These are phyloP conservation scores for Conus betulinus DNA, from an alignment of 1,140 invertebrate genomes.

Conservation along the genomic window DNA sequence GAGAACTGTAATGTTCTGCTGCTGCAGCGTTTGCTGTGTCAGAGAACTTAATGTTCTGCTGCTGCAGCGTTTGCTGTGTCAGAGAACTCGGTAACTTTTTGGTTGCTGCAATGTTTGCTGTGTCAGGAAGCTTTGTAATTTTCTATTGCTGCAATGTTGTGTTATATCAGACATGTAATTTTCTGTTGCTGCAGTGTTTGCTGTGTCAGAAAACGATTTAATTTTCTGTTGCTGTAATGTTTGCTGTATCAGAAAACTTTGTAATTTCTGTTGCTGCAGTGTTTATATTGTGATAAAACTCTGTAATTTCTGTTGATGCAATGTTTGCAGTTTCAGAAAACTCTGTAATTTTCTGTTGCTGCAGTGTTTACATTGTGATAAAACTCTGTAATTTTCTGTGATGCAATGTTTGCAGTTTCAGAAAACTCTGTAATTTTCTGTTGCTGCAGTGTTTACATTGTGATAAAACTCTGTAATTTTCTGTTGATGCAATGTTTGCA, in stretches of 20 bases:
- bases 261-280: constrained; percentile 78
- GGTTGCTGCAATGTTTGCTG: constrained; percentile 85
- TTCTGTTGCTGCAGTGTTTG: too few species aligned
- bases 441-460: constrained; percentile 90
- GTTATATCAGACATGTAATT: too few species aligned
- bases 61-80: too few species aligned
- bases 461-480: constrained; percentile 83
- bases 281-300: constrained; percentile 95
- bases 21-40: too few species aligned
- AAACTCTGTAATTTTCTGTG: constrained; percentile 77
- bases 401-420: constrained; percentile 93
- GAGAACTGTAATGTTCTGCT: too few species aligned
- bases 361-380: constrained; percentile 95
- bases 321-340: constrained; percentile 95
- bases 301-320: constrained; percentile 70
- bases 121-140: constrained; percentile 85
- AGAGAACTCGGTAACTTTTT: too few species aligned
- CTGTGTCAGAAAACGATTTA: too few species aligned
- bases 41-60: too few species aligned
- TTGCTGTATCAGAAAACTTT: too few species aligned
- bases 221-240: too few species aligned
- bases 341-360: constrained; percentile 72
- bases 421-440: constrained; percentile 80
- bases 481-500: constrained; percentile 86
- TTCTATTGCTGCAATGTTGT: background rate